A percentile compares a stretch with the other conserved stretches of the same genome.
Evolutionary conservation across 2,113 vertebrate genomes (phyloP).

Genomic region (Salvelinus alpinus): DNA sequence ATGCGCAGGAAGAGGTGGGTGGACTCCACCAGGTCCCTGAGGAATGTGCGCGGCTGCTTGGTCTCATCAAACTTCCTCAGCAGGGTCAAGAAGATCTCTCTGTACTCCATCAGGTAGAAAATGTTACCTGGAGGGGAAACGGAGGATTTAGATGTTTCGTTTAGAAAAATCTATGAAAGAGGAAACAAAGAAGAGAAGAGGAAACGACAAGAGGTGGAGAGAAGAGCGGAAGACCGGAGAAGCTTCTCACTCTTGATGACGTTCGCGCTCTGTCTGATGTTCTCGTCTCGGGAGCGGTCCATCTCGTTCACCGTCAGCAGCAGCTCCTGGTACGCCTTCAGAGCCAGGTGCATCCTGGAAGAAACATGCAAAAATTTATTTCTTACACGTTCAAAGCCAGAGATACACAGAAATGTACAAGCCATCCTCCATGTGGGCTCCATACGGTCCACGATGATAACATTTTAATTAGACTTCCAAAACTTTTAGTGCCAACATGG

Average conservation of each 20-base stretch:
- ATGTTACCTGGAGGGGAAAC: conserved; percentile 82
- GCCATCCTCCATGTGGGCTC: too few relatives aligned
- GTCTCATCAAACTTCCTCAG: conserved; percentile 91
- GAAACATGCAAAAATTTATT: conserved; percentile 3
- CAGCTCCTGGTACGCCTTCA: conserved; percentile 95
- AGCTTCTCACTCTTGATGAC: conserved; percentile 88
- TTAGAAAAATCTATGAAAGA: not conserved
- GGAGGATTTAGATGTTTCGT: not conserved
- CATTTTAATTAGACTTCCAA: too few relatives aligned
- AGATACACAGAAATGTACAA: not conserved
- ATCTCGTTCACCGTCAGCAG: conserved; percentile 91
- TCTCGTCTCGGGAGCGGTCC: conserved; percentile 81
- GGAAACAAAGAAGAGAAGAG: not conserved
- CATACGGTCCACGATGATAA: too few relatives aligned
- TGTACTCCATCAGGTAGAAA: conserved; percentile 97
- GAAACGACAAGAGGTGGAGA: not conserved
- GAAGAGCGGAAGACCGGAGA: not conserved
- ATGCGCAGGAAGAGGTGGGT: conserved; percentile 93
- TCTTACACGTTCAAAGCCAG: not conserved
- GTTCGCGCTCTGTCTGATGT: conserved; percentile 84
- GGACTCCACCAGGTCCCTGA: conserved; percentile 90
- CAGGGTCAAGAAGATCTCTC: conserved; percentile 90
- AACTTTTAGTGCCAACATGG: too few relatives aligned
- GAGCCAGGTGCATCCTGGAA: conserved; percentile 91
- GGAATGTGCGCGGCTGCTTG: conserved; percentile 85